phyloP scores from a whole-genome alignment of 1,140 invertebrate species.

The Orchesella cincta region DNA sequence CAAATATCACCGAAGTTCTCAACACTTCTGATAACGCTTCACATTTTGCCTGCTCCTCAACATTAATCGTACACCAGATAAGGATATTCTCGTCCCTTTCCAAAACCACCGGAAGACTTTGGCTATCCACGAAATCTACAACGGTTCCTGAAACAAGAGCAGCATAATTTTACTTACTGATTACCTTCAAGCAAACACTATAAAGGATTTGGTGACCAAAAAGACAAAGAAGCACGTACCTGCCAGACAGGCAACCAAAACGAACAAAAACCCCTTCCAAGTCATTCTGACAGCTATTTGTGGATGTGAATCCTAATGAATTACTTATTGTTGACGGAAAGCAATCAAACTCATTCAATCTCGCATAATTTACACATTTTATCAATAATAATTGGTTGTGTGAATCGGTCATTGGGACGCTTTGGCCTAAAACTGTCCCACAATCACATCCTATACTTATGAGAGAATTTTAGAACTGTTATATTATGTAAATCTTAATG shows the following conservation, averaged over 20 bases:
- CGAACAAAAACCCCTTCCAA: not conserved
- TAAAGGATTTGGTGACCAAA: not conserved
- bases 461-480: too few species aligned
- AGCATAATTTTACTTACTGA: not conserved
- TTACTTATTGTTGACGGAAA: too few species aligned
- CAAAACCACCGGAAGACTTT: not conserved
- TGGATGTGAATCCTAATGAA: too few species aligned
- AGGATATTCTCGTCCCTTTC: conserved; percentile 33
- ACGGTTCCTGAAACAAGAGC: too few species aligned
- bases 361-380: not conserved
- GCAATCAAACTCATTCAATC: not conserved
- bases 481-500: too few species aligned
- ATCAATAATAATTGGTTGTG: too few species aligned
- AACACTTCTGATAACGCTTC: conserved; percentile 39
- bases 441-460: not conserved
- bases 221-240: not conserved
- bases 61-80: conserved; percentile 48
- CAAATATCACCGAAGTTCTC: conserved; percentile 20
- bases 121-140: not conserved
- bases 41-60: conserved; percentile 48
- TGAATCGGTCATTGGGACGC: not conserved
- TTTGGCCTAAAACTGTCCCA: not conserved
- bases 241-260: not conserved
- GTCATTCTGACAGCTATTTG: too few species aligned
- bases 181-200: not conserved